Base-by-base conservation (phyloP, 2,113 vertebrate genomes). In the Poeciliopsis turrubarensis region DNA sequence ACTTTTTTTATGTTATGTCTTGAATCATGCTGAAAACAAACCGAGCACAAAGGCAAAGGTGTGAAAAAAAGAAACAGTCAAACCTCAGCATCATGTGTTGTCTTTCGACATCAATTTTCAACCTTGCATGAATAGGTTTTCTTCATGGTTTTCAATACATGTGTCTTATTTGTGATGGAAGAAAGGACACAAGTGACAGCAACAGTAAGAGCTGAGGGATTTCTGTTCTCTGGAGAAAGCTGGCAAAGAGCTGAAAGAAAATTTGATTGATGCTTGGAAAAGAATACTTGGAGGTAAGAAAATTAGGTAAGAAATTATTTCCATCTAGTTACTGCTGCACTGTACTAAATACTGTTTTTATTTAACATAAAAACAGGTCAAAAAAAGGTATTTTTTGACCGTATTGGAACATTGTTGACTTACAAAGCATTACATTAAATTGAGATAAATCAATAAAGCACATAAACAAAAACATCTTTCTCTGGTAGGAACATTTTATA, bases 221-320 rank as follows among this genome's bases (percentile, higher is more conserved):
- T 47, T 31, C 27, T 73, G 30, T 61, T 15, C 73, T 66, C 79
- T 72, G 39, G 27, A 8, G 60, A 41, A 80, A 67, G 15, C 0
- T 70, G 61, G 29, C 37, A 30, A 0, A 71, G 15, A 68, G 62
- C 62, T 29, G 15, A 65, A 14, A 4, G 12, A 60, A 66, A 67
- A 1, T 64, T 47, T 32, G 70, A 30, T 31, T 57, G 19, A 76
- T 41, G 70, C 22, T 32, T 0, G 37, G 31, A 14, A 67, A n/a
- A 37, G 17, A 60, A 17, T 74, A 47, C 39, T 64, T 51, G 11
- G 47, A 77, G 60, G 63, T 64, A 62, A 7, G 44, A 79, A 29
- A 4, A 12, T 39, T 2, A 77, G 39, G 60, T 60, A 62, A 7
- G 44, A 79, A 32, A 4, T 12, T 25, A 19, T 47, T 19, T 47